Evolutionary conservation across 92 coral and sea anemone species (phyloP).

Genomic region (Phenganax subtilis): DNA sequence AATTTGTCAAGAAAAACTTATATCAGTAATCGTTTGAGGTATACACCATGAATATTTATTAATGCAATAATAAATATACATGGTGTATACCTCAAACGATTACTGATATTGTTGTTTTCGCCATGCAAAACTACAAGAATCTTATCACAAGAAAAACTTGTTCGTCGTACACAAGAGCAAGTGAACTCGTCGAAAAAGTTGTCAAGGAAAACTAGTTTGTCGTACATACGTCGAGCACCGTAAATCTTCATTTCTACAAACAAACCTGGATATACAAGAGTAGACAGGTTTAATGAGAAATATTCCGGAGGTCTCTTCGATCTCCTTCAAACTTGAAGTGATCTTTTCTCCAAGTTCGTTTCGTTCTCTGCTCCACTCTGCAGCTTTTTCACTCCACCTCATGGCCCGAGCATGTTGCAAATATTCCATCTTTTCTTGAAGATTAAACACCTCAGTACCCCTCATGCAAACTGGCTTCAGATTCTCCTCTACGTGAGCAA

Average conservation of each 20-base stretch:
- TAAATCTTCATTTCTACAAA: too few species aligned
- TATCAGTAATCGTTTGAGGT: too few species aligned
- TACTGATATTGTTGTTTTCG: too few species aligned
- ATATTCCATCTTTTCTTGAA: slow-evolving; percentile 76
- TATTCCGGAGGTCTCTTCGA: slow-evolving; percentile 85
- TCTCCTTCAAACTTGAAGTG: slow-evolving; percentile 70
- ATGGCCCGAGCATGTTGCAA: slow-evolving; percentile 73
- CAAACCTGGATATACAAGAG: slow-evolving; percentile 73
- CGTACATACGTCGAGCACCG: background rate
- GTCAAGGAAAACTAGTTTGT: background rate
- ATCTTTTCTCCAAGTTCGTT: slow-evolving; percentile 63
- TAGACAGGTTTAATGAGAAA: slow-evolving; percentile 93
- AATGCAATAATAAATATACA: too few species aligned
- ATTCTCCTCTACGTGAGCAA: slow-evolving; percentile 55
- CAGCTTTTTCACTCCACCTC: slow-evolving; percentile 91
- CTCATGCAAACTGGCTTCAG: slow-evolving; percentile 41
- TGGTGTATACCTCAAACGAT: too few species aligned
- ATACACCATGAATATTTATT: too few species aligned
- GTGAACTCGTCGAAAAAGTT: background rate
- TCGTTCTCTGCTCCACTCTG: slow-evolving; percentile 56
- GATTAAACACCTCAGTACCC: slow-evolving; percentile 45
- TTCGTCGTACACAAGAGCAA: too few species aligned
- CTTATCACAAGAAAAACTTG: too few species aligned
- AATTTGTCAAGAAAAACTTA: background rate
- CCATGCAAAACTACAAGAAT: too few species aligned